Conservation (phyloP, 2,888 invertebrate genomes). For the Strigamia transsilvanica region DNA sequence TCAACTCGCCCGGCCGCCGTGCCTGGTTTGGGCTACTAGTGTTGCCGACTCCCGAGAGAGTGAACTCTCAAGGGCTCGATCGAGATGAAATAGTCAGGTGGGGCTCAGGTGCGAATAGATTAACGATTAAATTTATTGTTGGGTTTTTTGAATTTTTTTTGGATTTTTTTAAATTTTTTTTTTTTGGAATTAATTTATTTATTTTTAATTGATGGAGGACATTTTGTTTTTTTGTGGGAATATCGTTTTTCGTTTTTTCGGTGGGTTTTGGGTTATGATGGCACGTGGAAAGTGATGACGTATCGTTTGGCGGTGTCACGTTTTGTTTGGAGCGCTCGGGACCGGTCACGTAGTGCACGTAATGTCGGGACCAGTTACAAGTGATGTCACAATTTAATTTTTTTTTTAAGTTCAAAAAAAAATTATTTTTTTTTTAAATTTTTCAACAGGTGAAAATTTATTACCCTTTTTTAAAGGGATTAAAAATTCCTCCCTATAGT, state of each 20-base stretch:
- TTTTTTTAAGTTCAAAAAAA: not conserved
- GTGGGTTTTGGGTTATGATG: not conserved
- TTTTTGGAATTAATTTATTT: not conserved
- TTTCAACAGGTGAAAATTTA: constrained; percentile 19
- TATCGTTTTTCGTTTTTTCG: not conserved
- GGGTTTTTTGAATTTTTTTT: not conserved
- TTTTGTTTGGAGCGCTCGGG: not conserved
- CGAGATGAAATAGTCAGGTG: not conserved
- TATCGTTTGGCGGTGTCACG: not conserved
- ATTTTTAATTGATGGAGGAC: not conserved
- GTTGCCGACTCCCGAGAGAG: too few relatives aligned
- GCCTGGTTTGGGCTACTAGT: not conserved
- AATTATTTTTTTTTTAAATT: too few relatives aligned
- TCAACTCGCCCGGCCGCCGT: constrained; percentile 19
- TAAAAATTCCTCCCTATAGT: not conserved
- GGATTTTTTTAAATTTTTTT: not conserved
- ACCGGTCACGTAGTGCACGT: constrained; percentile 7
- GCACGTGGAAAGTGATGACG: constrained; percentile 14
- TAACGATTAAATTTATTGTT: not conserved
- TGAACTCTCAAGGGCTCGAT: not conserved
- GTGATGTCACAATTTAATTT: not conserved
- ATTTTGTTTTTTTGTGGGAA: not conserved
- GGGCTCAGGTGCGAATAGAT: constrained; percentile 1
- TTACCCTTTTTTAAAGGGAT: not conserved
- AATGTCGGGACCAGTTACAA: constrained; percentile 32